These are phyloP conservation scores for Rhinella marina DNA, from an alignment of 2,797 vertebrate genomes.

Conservation along the genomic window DNA sequence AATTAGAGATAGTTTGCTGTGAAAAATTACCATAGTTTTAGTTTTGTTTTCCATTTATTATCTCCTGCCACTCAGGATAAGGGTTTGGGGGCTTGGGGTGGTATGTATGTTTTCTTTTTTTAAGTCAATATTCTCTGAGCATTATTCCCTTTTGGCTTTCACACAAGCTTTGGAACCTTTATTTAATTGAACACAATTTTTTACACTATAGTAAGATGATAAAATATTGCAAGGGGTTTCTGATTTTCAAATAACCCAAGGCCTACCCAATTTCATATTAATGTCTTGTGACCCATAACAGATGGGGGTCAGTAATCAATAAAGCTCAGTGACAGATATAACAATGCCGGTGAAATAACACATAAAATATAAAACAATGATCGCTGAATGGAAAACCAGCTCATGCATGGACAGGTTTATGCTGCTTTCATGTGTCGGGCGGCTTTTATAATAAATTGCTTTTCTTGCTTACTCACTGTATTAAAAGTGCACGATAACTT, in stretches of 20 bases:
- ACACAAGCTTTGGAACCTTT: not conserved
- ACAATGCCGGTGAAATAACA: conserved; percentile 6
- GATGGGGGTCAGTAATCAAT: conserved; percentile 44
- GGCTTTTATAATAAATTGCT: not conserved
- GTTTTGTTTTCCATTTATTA: too few relatives aligned
- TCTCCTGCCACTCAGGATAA: too few relatives aligned
- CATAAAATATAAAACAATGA: conserved; percentile 3
- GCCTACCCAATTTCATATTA: conserved; percentile 34
- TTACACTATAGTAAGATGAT: not conserved
- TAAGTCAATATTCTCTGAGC: not conserved
- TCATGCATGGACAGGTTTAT: not conserved
- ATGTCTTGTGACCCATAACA: conserved; percentile 43
- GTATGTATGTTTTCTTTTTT: not conserved
- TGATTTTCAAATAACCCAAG: not conserved
- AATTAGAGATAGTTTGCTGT: too few relatives aligned
- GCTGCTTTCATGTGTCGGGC: not conserved
- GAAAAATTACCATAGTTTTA: too few relatives aligned
- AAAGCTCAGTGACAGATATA: conserved; percentile 6
- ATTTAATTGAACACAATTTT: not conserved
- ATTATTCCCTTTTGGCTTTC: not conserved
- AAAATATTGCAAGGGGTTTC: not conserved
- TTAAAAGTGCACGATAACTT: not conserved
- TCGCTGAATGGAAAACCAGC: not conserved
- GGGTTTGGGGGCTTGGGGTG: too few relatives aligned
- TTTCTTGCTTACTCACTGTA: not conserved